Percentiles rank a stretch among this genome's conserved stretches.
Evolutionary conservation across 2,797 vertebrate species (phyloP).

Genomic region (Erpetoichthys calabaricus): DNA sequence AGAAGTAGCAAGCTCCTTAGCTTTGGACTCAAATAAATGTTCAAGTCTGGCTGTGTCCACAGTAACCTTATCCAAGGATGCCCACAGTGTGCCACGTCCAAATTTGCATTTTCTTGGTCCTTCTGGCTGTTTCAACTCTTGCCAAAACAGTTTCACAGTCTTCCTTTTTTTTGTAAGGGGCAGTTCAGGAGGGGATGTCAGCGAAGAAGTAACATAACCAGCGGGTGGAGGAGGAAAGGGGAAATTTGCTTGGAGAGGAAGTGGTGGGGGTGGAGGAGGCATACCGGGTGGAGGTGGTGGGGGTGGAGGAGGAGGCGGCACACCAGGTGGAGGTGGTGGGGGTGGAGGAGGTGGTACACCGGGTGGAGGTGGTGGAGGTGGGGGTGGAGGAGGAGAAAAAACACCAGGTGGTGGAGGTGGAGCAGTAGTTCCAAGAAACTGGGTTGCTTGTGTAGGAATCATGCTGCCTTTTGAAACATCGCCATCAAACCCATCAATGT

Average conservation of each 20-base stretch:
- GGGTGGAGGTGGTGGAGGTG: slow-evolving; percentile 25
- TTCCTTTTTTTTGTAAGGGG: slow-evolving; percentile 64
- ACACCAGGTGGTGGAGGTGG: slow-evolving; percentile 10
- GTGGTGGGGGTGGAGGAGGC: slow-evolving; percentile 12
- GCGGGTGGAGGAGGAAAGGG: slow-evolving; percentile 16
- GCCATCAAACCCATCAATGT: slow-evolving; percentile 40
- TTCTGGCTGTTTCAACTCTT: slow-evolving; percentile 68
- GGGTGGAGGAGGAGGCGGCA: slow-evolving; percentile 26
- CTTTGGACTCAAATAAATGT: slow-evolving; percentile 84
- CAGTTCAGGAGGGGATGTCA: slow-evolving; percentile 8
- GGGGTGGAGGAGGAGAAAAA: slow-evolving; percentile 19
- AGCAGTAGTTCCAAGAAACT: not conserved
- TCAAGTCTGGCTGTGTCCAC: slow-evolving; percentile 73
- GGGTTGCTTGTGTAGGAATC: slow-evolving; percentile 7
- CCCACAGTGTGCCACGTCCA: slow-evolving; percentile 76
- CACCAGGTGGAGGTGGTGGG: slow-evolving; percentile 16
- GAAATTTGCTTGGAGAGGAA: too few relatives aligned
- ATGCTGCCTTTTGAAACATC: slow-evolving; percentile 21
- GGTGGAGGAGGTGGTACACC: slow-evolving; percentile 13
- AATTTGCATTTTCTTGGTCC: slow-evolving; percentile 51
- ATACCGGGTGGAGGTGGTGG: slow-evolving; percentile 25
- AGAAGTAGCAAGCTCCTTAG: slow-evolving; percentile 63
- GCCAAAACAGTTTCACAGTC: slow-evolving; percentile 91
- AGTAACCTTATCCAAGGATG: slow-evolving; percentile 66
- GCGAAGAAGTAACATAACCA: not conserved